Base-by-base conservation (phyloP, 1,140 invertebrate species). In the Leptopilina boulardi region DNA sequence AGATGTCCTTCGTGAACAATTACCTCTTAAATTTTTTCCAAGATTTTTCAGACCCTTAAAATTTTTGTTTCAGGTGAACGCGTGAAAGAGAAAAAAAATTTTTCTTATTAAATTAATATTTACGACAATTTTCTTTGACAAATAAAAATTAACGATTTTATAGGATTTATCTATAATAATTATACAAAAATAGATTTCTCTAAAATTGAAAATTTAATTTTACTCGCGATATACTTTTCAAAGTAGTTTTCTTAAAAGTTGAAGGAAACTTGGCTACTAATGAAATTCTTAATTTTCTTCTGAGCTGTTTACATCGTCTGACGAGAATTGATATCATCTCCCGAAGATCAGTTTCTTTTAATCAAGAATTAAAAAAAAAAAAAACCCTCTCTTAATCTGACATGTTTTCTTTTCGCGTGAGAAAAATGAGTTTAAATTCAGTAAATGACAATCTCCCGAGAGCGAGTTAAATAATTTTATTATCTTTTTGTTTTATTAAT, bases 21-120 rank as follows among this genome's bases (percentile, higher is more conserved):
- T 66, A 30, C 23, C 59, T 34, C 59, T 66, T 66, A 30, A 66
- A 66, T 66, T 30, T n/a, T n/a, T 30, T 66, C 26, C 59, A 66
- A 66, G 59, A 30, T 15, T 66, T 54, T 54, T 38, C 5, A 18
- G 42, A 18, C 4, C 15, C 13, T 15, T n/a, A 30, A 15, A n/a
- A 30, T 0, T 2, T 66, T 66, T 9, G 6, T 38, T 9, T 66
- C 59, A 30, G 26, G 21, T 66, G 15, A 30, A 66, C 4, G 6
- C 15, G n/a, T 13, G 5, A 30, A n/a, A n/a, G n/a, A n/a, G n/a
- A n/a, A n/a, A 21, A 9, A 21, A 11, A 21, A 38, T 38, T 38
- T 9, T 9, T 6, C 34, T 38, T 38, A 9, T 38, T 9, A 38
- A n/a, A 38, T 38, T 4, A 38, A 38, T 38, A 6, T 38, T n/a